Evolutionary conservation across 2,797 vertebrate genomes (phyloP).

Genomic region (Balearica regulorum): DNA sequence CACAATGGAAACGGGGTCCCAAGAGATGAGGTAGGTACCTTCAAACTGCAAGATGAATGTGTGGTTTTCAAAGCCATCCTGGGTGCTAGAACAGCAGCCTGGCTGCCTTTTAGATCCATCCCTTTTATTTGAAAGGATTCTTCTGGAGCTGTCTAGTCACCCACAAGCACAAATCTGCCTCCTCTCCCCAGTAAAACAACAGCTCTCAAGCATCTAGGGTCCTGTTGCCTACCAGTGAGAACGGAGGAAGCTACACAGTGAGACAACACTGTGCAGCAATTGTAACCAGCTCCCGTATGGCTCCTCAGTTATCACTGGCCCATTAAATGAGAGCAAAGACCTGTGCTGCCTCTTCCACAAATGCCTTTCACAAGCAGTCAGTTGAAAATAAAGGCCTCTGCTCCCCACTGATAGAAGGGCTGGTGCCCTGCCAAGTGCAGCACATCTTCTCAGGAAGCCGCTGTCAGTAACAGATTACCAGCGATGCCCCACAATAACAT

Average conservation of each 20-base stretch:
- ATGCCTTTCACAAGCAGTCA: not conserved
- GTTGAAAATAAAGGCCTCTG: not conserved
- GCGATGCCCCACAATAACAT: not conserved
- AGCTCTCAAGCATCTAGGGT: not conserved
- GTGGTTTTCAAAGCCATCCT: not conserved
- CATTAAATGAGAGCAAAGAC: not conserved
- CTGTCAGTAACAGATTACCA: not conserved
- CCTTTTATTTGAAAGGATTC: not conserved
- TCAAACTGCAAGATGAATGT: not conserved
- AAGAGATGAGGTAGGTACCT: not conserved
- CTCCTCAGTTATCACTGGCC: not conserved
- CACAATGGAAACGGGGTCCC: not conserved
- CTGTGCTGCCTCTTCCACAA: not conserved
- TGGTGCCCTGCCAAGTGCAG: not conserved
- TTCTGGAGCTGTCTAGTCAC: not conserved
- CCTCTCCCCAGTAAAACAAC: not conserved
- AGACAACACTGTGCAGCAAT: not conserved
- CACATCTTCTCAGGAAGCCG: not conserved
- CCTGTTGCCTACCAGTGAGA: not conserved
- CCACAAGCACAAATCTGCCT: not conserved
- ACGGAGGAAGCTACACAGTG: not conserved
- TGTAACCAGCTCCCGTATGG: not conserved
- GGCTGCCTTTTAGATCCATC: not conserved
- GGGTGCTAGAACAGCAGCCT: not conserved
- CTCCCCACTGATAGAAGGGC: not conserved